A percentile compares a stretch with the other conserved stretches of the same genome.
Conservation (phyloP, 2,113 vertebrate species). For the Gobius niger region DNA sequence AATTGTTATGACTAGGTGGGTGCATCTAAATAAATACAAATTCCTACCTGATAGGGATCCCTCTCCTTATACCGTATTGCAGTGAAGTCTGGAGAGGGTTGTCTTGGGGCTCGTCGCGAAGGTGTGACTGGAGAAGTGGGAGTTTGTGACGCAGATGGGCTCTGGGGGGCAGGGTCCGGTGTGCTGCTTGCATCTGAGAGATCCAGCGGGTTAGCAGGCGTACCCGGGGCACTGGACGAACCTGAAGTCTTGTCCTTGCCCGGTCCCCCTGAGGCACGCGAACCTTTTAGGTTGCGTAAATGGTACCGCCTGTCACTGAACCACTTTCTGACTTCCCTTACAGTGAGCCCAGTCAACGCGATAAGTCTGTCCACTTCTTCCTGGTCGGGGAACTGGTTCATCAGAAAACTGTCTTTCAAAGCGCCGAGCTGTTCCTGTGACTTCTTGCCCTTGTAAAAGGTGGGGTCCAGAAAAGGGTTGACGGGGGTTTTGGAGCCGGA, state of each 20-base stretch:
- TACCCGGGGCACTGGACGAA: conserved; percentile 8
- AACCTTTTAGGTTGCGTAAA: conserved; percentile 87
- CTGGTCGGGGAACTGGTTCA: conserved; percentile 90
- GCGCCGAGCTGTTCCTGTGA: conserved; percentile 91
- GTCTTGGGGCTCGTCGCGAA: conserved; percentile 82
- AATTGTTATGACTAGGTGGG: no score
- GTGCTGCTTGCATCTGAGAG: conserved; percentile 48
- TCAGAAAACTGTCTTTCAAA: conserved; percentile 91
- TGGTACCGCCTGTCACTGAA: conserved; percentile 97
- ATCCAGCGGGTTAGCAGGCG: conserved; percentile 65
- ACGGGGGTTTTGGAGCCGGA: conserved; percentile 71
- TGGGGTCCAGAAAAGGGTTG: conserved; percentile 83
- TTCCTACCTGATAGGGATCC: conserved; percentile 86
- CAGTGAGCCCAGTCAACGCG: conserved; percentile 86
- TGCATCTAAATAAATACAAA: not conserved
- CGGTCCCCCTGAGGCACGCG: conserved; percentile 66
- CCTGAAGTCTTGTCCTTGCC: conserved; percentile 29
- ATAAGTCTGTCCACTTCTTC: conserved; percentile 91
- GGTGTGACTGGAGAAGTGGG: conserved; percentile 77
- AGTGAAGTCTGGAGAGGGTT: conserved; percentile 89
- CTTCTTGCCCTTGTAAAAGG: conserved; percentile 91
- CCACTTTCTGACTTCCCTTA: conserved; percentile 96
- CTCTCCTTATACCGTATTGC: conserved; percentile 93
- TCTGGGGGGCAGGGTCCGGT: conserved; percentile 46
- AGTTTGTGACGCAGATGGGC: conserved; percentile 67